Conservation (phyloP, 2,113 vertebrate species). For the Alouatta palliata region DNA sequence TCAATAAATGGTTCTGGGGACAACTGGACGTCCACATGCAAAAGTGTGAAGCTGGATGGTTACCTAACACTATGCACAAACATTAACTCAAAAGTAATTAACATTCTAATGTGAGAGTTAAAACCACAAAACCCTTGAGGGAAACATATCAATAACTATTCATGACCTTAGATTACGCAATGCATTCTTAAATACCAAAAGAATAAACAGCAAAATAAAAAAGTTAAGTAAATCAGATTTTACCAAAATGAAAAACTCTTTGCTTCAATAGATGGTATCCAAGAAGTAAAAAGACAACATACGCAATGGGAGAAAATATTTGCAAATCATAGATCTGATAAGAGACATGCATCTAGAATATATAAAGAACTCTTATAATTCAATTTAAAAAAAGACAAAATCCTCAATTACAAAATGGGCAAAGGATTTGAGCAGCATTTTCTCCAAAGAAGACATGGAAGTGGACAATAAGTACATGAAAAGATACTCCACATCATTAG, state of each 20-base stretch:
- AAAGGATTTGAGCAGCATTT: not conserved
- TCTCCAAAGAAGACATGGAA: not conserved
- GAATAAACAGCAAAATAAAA: not conserved
- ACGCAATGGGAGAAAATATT: not conserved
- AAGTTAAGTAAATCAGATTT: not conserved
- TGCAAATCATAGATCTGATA: not conserved
- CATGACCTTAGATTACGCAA: not conserved
- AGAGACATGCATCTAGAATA: not conserved
- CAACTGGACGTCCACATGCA: not conserved
- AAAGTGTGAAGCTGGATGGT: fast-evolving
- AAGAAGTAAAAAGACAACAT: not conserved
- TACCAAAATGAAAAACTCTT: not conserved
- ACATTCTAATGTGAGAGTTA: not conserved
- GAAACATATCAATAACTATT: not conserved
- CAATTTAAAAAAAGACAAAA: not conserved
- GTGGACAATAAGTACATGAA: no score
- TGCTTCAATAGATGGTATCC: not conserved
- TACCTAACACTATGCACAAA: not conserved
- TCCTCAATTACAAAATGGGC: not conserved
- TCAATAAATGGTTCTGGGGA: no score
- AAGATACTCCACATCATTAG: not conserved
- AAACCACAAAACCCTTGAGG: not conserved
- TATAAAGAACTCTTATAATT: not conserved
- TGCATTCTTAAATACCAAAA: not conserved
- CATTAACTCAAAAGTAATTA: not conserved